These are phyloP conservation scores for Shinisaurus crocodilurus DNA, from an alignment of 2,113 vertebrate species.

Conservation along the genomic window DNA sequence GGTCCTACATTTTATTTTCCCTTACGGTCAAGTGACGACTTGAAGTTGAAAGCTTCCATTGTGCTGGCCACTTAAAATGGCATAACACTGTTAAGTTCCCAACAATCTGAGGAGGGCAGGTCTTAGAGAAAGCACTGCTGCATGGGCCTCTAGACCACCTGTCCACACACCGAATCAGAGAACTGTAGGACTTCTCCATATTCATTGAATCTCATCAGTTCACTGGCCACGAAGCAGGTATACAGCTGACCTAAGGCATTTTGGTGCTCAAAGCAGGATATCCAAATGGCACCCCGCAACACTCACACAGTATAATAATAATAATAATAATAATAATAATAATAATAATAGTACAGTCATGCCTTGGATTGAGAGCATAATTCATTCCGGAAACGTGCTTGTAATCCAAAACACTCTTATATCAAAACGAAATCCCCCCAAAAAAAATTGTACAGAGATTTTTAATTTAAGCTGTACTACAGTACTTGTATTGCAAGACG, in stretches of 20 bases:
- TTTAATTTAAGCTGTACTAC: no score
- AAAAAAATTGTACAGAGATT: no score
- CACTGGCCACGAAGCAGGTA: background rate
- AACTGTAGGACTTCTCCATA: background rate
- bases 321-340: no score
- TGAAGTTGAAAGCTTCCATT: background rate
- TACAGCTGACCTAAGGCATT: background rate
- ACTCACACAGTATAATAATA: background rate
- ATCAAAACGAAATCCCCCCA: no score
- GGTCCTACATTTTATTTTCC: background rate
- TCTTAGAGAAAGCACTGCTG: background rate
- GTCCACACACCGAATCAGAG: no score
- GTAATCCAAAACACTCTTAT: no score
- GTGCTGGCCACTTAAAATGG: background rate
- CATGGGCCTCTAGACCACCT: background rate
- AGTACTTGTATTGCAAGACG: no score
- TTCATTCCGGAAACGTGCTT: no score
- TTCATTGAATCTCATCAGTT: background rate
- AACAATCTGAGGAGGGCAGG: background rate
- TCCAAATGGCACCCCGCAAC: background rate
- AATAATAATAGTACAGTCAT: no score
- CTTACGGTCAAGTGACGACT: background rate
- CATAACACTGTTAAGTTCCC: background rate
- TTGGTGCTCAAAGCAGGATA: background rate
- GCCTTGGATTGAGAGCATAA: no score